Evolutionary conservation across 1,140 invertebrate genomes (phyloP), one percentile per base, ranked within the genome.

Genomic region (Heliconius melpomene): DNA sequence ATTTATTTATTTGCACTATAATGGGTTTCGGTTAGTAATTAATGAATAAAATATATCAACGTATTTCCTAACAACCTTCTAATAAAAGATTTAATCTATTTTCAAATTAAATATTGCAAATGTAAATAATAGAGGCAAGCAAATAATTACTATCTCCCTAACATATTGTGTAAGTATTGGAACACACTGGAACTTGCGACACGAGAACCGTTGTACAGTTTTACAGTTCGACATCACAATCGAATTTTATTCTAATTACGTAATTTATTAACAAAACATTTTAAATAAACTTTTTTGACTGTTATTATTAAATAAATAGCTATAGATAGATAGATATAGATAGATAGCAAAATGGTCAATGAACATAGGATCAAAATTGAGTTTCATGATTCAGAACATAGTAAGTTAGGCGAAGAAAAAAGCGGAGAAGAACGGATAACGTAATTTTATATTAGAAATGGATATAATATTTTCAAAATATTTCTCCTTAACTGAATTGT

Each of bases 131-230:
- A 74, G 77, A 81, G 70, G 73, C 72, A 78, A 72, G 57, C 72
- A 54, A 78, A 74, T 46, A 80, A 80, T 70, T 54, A 23, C 74
- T 78, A 83, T 83, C 82, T 81, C 71, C 72, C 36, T 70, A 26
- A 72, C 38, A 46, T 40, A 80, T 83, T 83, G 76, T 50, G 77
- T 50, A 81, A 83, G 46, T 70, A 73, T 32, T 72, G 78, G 73
- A 79, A 79, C 57, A 77, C 74, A 60, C 54, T 79, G 66, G 77
- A 79, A 74, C 54, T 84, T 79, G 78, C 72, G 32, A 74, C 77
- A 83, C 70, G 50, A 83, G 50, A 74, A 73, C 78, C 54, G 60
- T 77, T 77, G 78, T 81, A 78, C 81, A 78, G 75, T 79, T 79
- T 72, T 82, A 85, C 79, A 52, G 40, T 73, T 23, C 40, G 8